phyloP scores from a whole-genome alignment of 2,797 vertebrate genomes.

The Phrynocephalus vlangalii region DNA sequence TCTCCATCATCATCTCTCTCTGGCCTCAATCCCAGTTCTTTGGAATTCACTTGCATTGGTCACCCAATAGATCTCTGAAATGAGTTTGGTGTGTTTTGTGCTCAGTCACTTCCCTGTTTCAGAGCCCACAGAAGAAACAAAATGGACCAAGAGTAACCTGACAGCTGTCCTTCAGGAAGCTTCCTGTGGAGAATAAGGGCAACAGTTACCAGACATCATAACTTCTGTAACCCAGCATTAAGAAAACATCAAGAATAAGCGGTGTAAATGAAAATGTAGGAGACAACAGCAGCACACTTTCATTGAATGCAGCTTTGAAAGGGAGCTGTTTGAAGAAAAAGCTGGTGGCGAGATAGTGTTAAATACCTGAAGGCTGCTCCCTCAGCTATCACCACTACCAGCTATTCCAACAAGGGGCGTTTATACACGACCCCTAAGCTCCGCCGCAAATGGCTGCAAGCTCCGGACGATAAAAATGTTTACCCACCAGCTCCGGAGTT shows the following conservation, averaged over 20 bases:
- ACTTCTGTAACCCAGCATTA: not conserved
- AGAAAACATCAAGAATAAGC: not conserved
- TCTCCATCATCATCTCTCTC: too few species aligned
- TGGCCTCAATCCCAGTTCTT: not conserved
- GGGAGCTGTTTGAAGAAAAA: not conserved
- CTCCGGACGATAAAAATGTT: too few species aligned
- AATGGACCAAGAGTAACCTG: too few species aligned
- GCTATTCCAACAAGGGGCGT: too few species aligned
- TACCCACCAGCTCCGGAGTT: too few species aligned
- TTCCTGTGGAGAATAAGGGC: not conserved
- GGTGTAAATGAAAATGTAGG: not conserved
- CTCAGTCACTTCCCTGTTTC: not conserved
- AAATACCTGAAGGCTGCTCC: not conserved
- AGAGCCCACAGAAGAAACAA: not conserved
- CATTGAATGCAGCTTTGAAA: not conserved
- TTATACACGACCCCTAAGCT: too few species aligned
- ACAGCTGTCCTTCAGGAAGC: too few species aligned
- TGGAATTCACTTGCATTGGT: not conserved
- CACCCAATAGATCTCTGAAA: too few species aligned
- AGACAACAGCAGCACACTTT: not conserved
- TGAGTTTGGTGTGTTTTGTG: not conserved
- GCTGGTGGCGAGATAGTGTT: not conserved
- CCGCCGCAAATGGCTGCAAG: too few species aligned
- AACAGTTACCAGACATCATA: not conserved
- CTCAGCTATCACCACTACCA: too few species aligned